phyloP scores from a whole-genome alignment of 2,113 vertebrate species.

The Mus spicilegus region DNA sequence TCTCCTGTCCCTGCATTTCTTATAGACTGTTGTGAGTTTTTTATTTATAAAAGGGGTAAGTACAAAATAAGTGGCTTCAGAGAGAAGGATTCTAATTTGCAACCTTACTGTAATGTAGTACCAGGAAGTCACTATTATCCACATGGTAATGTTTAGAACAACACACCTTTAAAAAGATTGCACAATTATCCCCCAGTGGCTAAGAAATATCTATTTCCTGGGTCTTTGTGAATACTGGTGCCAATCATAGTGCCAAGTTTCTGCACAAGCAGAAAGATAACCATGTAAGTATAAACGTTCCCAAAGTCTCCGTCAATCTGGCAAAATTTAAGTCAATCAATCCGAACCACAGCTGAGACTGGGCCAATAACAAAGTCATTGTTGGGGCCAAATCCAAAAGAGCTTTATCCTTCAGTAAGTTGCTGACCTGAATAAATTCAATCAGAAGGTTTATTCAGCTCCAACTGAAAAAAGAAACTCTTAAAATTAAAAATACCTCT shows the following conservation, averaged over 20 bases:
- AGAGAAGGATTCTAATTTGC: not conserved
- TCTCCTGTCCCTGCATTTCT: no score
- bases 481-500: constrained; percentile 51
- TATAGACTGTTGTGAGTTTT: not conserved
- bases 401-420: constrained; percentile 43
- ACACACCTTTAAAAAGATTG: not conserved
- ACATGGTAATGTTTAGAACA: not conserved
- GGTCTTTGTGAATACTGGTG: not conserved
- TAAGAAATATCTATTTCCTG: not conserved
- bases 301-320: constrained; percentile 35
- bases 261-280: constrained; percentile 33
- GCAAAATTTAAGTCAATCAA: constrained; percentile 64
- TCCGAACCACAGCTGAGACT: constrained; percentile 25
- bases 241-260: not conserved
- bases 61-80: not conserved
- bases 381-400: constrained; percentile 17
- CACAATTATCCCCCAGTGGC: not conserved
- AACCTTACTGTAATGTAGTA: not conserved
- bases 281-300: not conserved
- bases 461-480: not conserved
- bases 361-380: constrained; percentile 31
- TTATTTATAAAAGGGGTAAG: not conserved
- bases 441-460: constrained; percentile 57
- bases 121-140: not conserved
- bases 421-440: constrained; percentile 61